Base-by-base conservation (phyloP, 2,888 invertebrate species). In the Eupithecia abbreviata region DNA sequence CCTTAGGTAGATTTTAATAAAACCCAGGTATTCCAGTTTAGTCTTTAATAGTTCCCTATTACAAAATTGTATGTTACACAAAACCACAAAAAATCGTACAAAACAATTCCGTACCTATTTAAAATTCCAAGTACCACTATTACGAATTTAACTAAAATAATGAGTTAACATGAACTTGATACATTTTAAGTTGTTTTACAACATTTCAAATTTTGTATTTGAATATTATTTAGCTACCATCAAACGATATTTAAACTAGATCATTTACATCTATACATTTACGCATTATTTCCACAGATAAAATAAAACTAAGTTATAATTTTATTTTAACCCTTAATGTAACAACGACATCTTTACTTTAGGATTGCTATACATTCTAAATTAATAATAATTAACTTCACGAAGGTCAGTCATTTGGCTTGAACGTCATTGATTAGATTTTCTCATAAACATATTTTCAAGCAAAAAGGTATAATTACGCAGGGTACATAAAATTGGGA, bases 321-420 rank as follows among this genome's bases (percentile, higher is more conserved):
- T 9, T 30, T 30, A 62, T 18, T 62, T 30, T 30, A 62, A 62
- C 18, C 58, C 9, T 58, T 4, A 55, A 10, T 18, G 2, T 6
- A 41, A 4, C 42, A 41, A 2, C n/a, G 55, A 55, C 18, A 58
- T 18, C 55, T 58, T 66, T 42, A 41, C 3, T 49, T 43, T 6
- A 47, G 12, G 45, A 13, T 69, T 69, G 3, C 15, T 12, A 77
- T 78, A 73, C 76, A 75, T 15, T 80, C 89, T 90, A 90, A 85
- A 85, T 85, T 89, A 90, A 90, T 58, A n/a, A n/a, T 55, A 87
- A 91, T 90, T 92, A 91, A 89, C 90, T 88, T 87, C 89, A 78
- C 79, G 89, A 90, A 88, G 86, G 87, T 92, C 92, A 92, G 92
- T 92, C 92, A 88, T 90, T 90, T 81, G 77, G 72, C 70, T 77